Percentiles rank a stretch among this genome's conserved stretches.
Evolutionary conservation across 2,113 vertebrate genomes (phyloP).

Genomic region (Echinops telfairi): DNA sequence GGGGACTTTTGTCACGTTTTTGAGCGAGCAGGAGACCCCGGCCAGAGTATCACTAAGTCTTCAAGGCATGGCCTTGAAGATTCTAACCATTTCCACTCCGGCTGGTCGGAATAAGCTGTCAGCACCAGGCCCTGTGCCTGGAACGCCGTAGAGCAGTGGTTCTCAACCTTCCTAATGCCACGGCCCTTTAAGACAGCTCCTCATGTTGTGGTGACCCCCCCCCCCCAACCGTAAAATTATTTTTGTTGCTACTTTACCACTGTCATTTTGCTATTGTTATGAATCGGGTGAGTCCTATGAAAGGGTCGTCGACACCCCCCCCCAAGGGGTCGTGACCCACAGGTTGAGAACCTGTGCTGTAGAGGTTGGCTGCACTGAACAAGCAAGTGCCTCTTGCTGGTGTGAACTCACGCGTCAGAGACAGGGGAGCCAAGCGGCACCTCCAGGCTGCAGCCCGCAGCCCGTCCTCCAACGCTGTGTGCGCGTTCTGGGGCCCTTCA

Average conservation of each 20-base stretch:
- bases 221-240: too few species aligned
- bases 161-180: too few species aligned
- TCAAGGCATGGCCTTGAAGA: not conserved
- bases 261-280: too few species aligned
- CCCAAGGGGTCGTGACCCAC: too few species aligned
- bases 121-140: not conserved
- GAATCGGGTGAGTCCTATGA: too few species aligned
- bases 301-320: too few species aligned
- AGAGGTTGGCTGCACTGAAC: not conserved
- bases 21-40: not conserved
- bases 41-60: not conserved
- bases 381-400: not conserved
- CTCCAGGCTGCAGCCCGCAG: constrained; percentile 51
- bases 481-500: constrained; percentile 68
- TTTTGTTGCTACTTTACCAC: too few species aligned
- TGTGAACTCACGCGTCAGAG: constrained; percentile 24
- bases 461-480: constrained; percentile 68
- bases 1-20: not conserved
- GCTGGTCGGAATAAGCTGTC: not conserved
- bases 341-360: too few species aligned
- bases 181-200: too few species aligned
- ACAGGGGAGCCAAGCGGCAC: constrained; percentile 2
- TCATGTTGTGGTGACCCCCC: too few species aligned
- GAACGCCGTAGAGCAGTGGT: not conserved
- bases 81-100: not conserved